Evolutionary conservation across 2,797 vertebrate species (phyloP), one percentile per base, ranked within the genome.

Genomic region (Catostomus latipinnis): DNA sequence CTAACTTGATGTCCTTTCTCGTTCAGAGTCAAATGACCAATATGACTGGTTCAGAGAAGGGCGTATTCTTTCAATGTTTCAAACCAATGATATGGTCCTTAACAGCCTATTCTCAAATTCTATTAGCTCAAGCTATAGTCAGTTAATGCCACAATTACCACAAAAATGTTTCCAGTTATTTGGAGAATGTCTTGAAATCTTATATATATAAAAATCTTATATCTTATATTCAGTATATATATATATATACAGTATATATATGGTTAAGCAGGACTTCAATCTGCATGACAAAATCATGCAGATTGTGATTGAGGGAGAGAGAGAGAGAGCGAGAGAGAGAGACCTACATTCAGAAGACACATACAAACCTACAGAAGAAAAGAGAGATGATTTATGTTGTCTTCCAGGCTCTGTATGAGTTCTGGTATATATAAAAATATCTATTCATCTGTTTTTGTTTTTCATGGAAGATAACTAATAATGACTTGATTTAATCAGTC

Each of bases 391-490:
- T 53, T 71, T 52, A 18, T 50, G 9, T 46, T 56, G 52, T 61
- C 49, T 81, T 71, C 14, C 50, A 80, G 14, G 57, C 63, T 68
- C 8, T 65, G 6, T 66, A 34, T 52, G 10, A 68, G 53, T 52
- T 60, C 18, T 49, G 66, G 16, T 65, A 66, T 50, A 71, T 18
- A 50, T 8, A 49, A 50, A 14, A 76, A 76, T 14, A 75, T 71
- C 50, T 60, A 52, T 22, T 46, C 48, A 83, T 86, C 69, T 76
- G 73, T 71, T 83, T 70, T 53, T 61, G 60, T 74, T 78, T 84
- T 82, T 49, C 60, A 79, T 74, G 60, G 60, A 78, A 57, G 74
- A 81, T 81, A 82, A 78, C 58, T 74, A 80, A 77, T 82, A 86
- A 82, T 75, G 71, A 70, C 13, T 76, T 76, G 71, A 81, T 82